These are phyloP conservation scores for Fulica atra DNA, from an alignment of 2,113 vertebrate species.

Conservation along the genomic window DNA sequence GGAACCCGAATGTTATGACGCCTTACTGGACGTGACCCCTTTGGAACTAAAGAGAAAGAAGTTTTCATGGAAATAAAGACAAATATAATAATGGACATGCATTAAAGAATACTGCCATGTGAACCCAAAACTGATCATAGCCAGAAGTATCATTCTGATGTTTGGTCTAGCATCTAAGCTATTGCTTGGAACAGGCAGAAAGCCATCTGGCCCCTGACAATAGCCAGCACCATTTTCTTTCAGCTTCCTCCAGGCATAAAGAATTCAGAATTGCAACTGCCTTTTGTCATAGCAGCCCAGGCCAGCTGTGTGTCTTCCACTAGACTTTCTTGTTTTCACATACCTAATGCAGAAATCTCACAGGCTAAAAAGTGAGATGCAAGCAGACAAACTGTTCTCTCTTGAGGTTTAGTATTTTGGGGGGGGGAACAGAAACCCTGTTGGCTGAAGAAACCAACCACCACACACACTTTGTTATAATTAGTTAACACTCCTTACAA, in stretches of 20 bases:
- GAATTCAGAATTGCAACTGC: neutral
- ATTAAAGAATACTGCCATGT: neutral
- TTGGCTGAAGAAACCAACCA: neutral
- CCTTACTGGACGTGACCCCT: neutral
- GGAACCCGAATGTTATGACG: neutral
- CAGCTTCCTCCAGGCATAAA: conserved; percentile 6
- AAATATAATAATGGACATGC: neutral
- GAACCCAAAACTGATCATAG: neutral
- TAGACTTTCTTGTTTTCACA: neutral
- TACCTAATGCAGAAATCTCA: neutral
- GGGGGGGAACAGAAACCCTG: neutral
- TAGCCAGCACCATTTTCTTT: conserved; percentile 9
- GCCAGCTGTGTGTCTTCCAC: neutral
- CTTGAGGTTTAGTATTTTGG: neutral
- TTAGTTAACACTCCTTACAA: neutral
- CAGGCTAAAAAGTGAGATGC: neutral
- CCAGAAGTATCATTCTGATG: conserved; percentile 18
- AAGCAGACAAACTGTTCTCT: neutral
- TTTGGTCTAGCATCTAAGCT: neutral
- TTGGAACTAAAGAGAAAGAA: neutral
- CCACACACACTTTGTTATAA: neutral
- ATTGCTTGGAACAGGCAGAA: neutral
- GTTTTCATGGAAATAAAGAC: neutral
- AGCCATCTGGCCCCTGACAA: neutral
- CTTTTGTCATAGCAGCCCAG: neutral